Evolutionary conservation across 2,888 invertebrate genomes (phyloP), one percentile per base, ranked within the genome.

Genomic region (Electrophaes corylata): DNA sequence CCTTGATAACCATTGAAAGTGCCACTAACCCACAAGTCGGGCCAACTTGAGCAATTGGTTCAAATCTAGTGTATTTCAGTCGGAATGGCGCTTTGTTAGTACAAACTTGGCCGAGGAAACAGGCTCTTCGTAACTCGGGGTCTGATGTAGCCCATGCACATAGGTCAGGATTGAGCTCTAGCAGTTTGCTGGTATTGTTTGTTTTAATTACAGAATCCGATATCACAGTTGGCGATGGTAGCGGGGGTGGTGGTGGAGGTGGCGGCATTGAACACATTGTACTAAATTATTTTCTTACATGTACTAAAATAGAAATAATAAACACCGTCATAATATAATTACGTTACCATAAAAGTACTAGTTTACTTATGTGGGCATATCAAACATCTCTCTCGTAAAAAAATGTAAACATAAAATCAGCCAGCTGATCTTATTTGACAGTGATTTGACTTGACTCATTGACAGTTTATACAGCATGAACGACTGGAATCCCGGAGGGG

Each of bases 11-110:
- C 96, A 98, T 97, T 35, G 95, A 95, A 26, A 98, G 82, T 1
- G 97, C 97, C n/a, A 96, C 96, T 56, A 98, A 82, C 6, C 98
- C 98, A 88, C 98, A 98, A 70, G 97, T 97, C 3, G 95, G 95
- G 0, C 95, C 94, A 20, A 92, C 80, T 83, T 94, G 94, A 40
- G 79, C 62, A 53, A 88, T 82, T 4, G 89, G 80, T 23, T 84
- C 75, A 59, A 84, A 84, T 56, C 80, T 76, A 58, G 78, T 89
- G 59, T 92, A 92, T 55, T 83, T 84, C 58, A 88, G 93, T 49
- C 74, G 77, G 66, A 85, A 87, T 1, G 95, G 95, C 44, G 88
- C 72, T 47, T 76, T 71, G 20, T 91, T 63, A 35, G 90, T 81
- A 67, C 92, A 93, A 16, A 94, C 85, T 51, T 89, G 88, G 66